Evolutionary conservation across 1,140 invertebrate species (phyloP), one percentile per base, ranked within the genome.

Genomic region (Pseudachorutes palmiensis): DNA sequence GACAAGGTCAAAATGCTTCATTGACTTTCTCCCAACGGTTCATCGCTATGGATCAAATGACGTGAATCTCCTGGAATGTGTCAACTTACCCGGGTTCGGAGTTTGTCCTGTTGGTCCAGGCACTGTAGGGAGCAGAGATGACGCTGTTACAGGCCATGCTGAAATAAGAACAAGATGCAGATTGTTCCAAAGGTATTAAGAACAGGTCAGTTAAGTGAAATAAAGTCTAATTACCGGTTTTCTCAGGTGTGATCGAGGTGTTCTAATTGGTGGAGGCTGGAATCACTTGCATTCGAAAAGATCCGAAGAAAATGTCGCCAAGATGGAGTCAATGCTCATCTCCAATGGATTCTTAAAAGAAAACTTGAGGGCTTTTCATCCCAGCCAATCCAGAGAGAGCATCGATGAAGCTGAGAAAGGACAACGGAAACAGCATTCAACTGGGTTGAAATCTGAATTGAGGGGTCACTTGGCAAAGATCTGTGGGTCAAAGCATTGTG

Each of bases 331-430:
- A 22, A 78, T 81, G 77, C 76, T 84, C 2, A 69, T 77, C 49
- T 70, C 75, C 24, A 78, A 80, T 74, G 82, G 83, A 32, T 84
- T 83, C 70, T 76, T 75, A 3, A 74, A 76, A 29, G 74, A 77
- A 22, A 82, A 83, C 67, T 81, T 84, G 41, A 81, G 82, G 70
- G 77, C 81, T 2, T 84, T 84, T 75, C 83, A 78, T 71, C 82
- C 81, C n/a, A n/a, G n/a, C n/a, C n/a, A n/a, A n/a, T n/a, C n/a
- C n/a, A n/a, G n/a, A n/a, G n/a, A n/a, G n/a, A n/a, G n/a, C n/a
- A n/a, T n/a, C n/a, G n/a, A n/a, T n/a, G n/a, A n/a, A n/a, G n/a
- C n/a, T n/a, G n/a, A n/a, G n/a, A n/a, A n/a, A n/a, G n/a, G n/a
- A n/a, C n/a, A n/a, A n/a, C n/a, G n/a, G n/a, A n/a, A n/a, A n/a